Base-by-base conservation (phyloP, 92 coral and sea anemone genomes). In the Actinernus sp. region DNA sequence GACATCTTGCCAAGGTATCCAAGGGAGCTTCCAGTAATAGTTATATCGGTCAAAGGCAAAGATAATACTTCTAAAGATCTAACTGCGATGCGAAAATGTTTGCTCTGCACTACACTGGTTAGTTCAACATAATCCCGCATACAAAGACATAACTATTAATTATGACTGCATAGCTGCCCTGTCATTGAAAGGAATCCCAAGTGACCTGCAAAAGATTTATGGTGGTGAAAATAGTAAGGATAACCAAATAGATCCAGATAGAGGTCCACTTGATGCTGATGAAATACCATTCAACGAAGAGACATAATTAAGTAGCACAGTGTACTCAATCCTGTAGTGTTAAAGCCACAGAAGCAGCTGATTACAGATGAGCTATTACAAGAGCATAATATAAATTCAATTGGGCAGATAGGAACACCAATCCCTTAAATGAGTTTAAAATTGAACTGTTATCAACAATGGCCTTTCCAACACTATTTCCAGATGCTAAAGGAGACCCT, bases 401-500 rank as follows among this genome's bases (percentile, higher is more conserved):
- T 26, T 83, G 90, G 90, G 71, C 78, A 29, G 25, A 22, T 21
- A 56, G 70, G 65, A 71, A 59, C 44, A 13, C 74, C 32, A 31
- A 51, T n/a, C 77, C 78, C 23, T 23, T 86, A 30, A 74, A 80
- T 74, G 88, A 80, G 40, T 86, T 86, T 68, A 81, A 80, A 57
- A 68, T 71, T 24, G 80, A 80, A 53, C 28, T 55, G 54, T 39
- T 81, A 43, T 89, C 94, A 58, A 82, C 86, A 29, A 76, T 88
- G 90, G 94, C 87, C 27, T 88, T 88, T 77, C 90, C 89, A 7
- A 65, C 83, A 8, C 48, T 83, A 31, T 88, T 88, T 51, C 90
- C 94, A 23, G 77, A 71, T 65, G 85, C 64, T 30, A 76, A 77
- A 64, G 89, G 94, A 49, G 95, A 88, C 23, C 90, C 95, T 14